These are phyloP conservation scores for Drosophila mulleri DNA, from an alignment of 2,888 invertebrate genomes.

Conservation along the genomic window DNA sequence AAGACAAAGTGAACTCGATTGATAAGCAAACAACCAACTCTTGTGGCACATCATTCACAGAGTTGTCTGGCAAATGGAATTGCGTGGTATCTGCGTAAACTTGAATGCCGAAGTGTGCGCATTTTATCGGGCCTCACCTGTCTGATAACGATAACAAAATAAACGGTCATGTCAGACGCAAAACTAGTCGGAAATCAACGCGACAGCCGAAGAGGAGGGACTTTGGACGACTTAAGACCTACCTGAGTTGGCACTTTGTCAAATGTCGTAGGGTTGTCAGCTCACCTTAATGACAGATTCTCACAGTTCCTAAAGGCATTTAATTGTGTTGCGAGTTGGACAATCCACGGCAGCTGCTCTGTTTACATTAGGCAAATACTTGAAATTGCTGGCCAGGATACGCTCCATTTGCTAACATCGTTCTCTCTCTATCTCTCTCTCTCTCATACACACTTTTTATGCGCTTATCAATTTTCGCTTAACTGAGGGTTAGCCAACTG, in stretches of 20 bases:
- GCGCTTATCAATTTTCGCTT: constrained; percentile 71
- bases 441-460: constrained; percentile 55
- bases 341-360: constrained; percentile 28
- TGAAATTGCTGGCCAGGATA: constrained; percentile 24
- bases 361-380: constrained; percentile 59
- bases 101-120: constrained; percentile 33
- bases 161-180: constrained; percentile 45
- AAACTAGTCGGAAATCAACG: constrained; percentile 24
- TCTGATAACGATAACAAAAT: constrained; percentile 56
- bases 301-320: constrained; percentile 27
- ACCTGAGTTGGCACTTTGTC: constrained; percentile 37
- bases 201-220: neutral
- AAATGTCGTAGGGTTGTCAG: constrained; percentile 37
- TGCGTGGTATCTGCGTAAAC: constrained; percentile 20
- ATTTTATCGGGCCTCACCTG: constrained; percentile 45
- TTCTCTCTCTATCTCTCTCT: neutral
- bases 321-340: constrained; percentile 34
- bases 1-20: neutral
- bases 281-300: constrained; percentile 49
- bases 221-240: constrained; percentile 15
- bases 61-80: constrained; percentile 2
- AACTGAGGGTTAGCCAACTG: constrained; percentile 27
- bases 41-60: constrained; percentile 10
- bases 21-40: neutral
- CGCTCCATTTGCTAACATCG: constrained; percentile 28